These are phyloP conservation scores for Drosophila picticornis DNA, from an alignment of 2,888 invertebrate genomes.

Conservation along the genomic window DNA sequence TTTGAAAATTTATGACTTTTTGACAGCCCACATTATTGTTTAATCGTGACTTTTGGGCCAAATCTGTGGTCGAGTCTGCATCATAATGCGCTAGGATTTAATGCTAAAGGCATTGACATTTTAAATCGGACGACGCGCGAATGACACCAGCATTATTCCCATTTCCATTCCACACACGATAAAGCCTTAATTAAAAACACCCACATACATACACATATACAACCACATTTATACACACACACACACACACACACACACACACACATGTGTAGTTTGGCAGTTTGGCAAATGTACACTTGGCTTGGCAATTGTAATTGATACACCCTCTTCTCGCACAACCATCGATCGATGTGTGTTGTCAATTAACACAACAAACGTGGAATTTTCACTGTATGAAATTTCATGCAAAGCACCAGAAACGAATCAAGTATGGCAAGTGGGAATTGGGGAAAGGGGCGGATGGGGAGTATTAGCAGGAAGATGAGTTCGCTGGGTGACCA, in stretches of 20 bases:
- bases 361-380: slow-evolving; percentile 39
- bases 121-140: slow-evolving; percentile 69
- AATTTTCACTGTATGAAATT: slow-evolving; percentile 33
- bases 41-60: slow-evolving; percentile 76
- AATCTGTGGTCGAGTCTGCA: slow-evolving; percentile 44
- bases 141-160: slow-evolving; percentile 68
- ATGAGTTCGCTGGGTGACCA: slow-evolving; percentile 17
- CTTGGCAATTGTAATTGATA: slow-evolving; percentile 46
- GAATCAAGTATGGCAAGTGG: slow-evolving; percentile 1
- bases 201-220: slow-evolving; percentile 56
- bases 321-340: slow-evolving; percentile 15
- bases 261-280: neutral
- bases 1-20: slow-evolving; percentile 79
- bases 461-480: slow-evolving; percentile 3
- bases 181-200: slow-evolving; percentile 64
- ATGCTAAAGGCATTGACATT: slow-evolving; percentile 49
- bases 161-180: neutral
- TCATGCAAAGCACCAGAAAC: slow-evolving; percentile 35
- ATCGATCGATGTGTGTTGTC: slow-evolving; percentile 38
- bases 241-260: neutral
- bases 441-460: neutral
- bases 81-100: slow-evolving; percentile 52
- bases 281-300: slow-evolving; percentile 21
- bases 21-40: slow-evolving; percentile 81
- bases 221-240: neutral